phyloP scores from a whole-genome alignment of 2,113 vertebrate species.

The Origma solitaria region DNA sequence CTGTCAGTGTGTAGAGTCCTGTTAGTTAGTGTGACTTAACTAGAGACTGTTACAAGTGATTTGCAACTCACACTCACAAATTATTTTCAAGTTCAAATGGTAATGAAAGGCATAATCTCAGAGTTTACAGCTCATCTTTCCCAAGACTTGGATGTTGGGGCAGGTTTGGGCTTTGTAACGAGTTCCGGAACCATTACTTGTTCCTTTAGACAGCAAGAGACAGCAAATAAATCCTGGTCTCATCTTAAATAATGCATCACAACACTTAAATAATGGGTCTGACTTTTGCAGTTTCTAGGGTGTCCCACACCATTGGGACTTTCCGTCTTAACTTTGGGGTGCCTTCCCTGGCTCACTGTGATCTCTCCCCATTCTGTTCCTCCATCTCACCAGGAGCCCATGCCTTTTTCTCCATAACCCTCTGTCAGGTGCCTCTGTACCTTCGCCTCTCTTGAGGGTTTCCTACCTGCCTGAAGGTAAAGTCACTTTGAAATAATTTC shows the following conservation, averaged over 20 bases:
- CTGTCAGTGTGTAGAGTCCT: background rate
- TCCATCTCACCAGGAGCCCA: background rate
- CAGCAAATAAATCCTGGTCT: background rate
- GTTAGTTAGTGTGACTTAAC: background rate
- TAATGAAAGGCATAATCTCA: background rate
- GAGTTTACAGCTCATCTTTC: background rate
- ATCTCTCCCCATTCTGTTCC: background rate
- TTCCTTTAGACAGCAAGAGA: background rate
- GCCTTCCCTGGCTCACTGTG: background rate
- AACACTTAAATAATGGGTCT: background rate
- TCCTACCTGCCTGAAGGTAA: background rate
- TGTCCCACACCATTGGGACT: background rate
- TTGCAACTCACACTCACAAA: background rate
- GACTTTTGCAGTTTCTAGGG: background rate
- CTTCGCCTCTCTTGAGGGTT: background rate
- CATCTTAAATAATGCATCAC: background rate
- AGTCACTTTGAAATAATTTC: background rate
- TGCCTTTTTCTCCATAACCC: background rate
- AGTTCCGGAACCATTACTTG: background rate
- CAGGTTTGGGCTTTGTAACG: background rate
- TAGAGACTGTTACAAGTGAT: background rate
- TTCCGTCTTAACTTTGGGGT: background rate
- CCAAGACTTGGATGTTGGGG: background rate
- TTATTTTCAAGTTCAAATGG: background rate
- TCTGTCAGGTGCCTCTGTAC: background rate